phyloP scores from a whole-genome alignment of 2,113 vertebrate genomes.

The Callaeas wilsoni region DNA sequence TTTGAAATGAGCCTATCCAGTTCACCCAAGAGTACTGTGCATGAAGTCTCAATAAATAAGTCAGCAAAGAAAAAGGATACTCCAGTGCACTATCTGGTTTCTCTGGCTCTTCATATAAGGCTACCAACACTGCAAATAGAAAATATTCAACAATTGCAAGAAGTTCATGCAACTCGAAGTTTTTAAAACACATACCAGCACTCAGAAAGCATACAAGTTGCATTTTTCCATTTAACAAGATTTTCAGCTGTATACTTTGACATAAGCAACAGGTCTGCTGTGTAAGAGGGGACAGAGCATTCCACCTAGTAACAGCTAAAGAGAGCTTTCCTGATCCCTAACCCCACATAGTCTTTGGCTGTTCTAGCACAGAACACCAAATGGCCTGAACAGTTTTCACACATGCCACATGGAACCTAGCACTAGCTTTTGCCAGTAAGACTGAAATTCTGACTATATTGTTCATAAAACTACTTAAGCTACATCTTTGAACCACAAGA shows the following conservation, averaged over 20 bases:
- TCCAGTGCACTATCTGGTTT: constrained; percentile 92
- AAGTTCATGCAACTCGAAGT: not conserved
- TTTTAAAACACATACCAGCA: not conserved
- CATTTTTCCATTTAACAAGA: not conserved
- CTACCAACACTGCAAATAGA: constrained; percentile 85
- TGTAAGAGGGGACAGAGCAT: not conserved
- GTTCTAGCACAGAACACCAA: not conserved
- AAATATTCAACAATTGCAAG: constrained; percentile 55
- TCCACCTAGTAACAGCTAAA: not conserved
- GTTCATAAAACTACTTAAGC: not conserved
- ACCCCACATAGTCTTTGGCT: not conserved
- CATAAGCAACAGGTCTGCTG: not conserved
- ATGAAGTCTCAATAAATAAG: not conserved
- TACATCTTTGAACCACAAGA: not conserved
- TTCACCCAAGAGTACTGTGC: rapidly evolving
- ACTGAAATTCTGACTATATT: not conserved
- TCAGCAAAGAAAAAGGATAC: constrained; percentile 86
- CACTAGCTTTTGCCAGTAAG: not conserved
- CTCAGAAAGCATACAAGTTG: not conserved
- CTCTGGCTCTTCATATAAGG: constrained; percentile 90
- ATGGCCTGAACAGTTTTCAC: not conserved
- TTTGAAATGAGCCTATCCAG: not conserved
- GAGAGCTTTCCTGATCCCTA: not conserved
- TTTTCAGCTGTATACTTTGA: not conserved
- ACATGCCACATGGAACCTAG: not conserved